Base-by-base conservation (phyloP, 92 coral and sea anemone genomes). In the Paragorgia papillata region DNA sequence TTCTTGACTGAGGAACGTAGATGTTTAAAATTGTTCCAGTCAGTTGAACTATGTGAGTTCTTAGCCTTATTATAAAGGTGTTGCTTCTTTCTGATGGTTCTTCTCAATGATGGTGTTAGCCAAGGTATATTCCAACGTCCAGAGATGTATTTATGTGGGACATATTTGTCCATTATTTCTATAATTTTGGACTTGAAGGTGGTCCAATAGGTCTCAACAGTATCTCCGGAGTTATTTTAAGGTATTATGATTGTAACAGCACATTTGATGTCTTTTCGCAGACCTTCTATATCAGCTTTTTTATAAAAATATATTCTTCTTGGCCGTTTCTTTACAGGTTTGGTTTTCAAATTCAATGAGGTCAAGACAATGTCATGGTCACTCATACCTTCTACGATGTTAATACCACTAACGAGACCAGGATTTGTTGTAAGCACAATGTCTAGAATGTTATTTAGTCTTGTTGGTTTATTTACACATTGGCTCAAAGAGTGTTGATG, bases 1-100 rank as follows among this genome's bases (percentile, higher is more conserved):
- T 68, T 69, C 65, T 71, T 74, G 37, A 54, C 35, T 63, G 62
- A 32, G 75, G 62, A 67, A 63, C 85, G 66, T 32, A 60, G 29
- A 22, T 49, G 46, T 53, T 85, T 85, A 69, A 85, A 74, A 33
- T 63, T 73, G 39, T 81, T 75, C 85, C 79, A 46, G 67, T 86
- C 80, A 53, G 6, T 17, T 53, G 58, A 18, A 17, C 17, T 53
- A 24, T 18, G 41, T 34, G 80, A 26, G 59, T 35, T 82, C 49
- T 58, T 79, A 30, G 83, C 86, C 44, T 69, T 69, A 44, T 69
- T 12, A 17, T 43, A 69, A 33, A 69, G n/a, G 60, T 46, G 7
- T 22, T 14, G 26, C 31, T 69, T 69, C 22, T 69, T 40, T 34
- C 40, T 39, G 25, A 69, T 41, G 62, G 14, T 33, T 44, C n/a